These are phyloP conservation scores for Trachelus tabidus DNA, from an alignment of 2,888 invertebrate species.

Conservation along the genomic window DNA sequence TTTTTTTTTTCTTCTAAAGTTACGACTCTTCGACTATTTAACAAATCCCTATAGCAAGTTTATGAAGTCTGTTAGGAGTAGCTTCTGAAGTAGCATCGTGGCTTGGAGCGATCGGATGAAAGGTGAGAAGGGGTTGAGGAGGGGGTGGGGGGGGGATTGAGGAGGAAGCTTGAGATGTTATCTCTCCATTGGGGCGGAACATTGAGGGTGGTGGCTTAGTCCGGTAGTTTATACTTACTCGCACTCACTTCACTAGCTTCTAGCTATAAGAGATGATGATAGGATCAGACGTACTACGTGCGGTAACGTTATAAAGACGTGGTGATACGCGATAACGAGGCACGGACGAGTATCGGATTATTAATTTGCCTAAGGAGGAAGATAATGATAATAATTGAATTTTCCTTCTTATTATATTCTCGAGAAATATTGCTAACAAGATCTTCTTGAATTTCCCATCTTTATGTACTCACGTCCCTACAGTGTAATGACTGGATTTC, in stretches of 20 bases:
- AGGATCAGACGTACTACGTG: slow-evolving; percentile 53
- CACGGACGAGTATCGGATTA: slow-evolving; percentile 45
- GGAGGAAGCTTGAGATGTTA: slow-evolving; percentile 40
- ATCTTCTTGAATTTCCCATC: not conserved
- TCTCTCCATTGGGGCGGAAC: slow-evolving; percentile 52
- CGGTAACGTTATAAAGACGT: slow-evolving; percentile 55
- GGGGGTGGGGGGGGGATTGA: slow-evolving; percentile 16
- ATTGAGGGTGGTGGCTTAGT: slow-evolving; percentile 47
- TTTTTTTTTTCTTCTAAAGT: not conserved
- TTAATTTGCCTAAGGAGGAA: slow-evolving; percentile 34
- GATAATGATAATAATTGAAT: not conserved
- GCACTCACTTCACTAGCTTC: slow-evolving; percentile 43
- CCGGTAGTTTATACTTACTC: slow-evolving; percentile 55
- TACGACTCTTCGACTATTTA: not conserved
- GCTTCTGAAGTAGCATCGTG: not conserved
- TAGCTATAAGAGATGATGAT: slow-evolving; percentile 54
- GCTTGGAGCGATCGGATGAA: not conserved
- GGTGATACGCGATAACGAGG: slow-evolving; percentile 51
- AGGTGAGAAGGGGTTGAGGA: slow-evolving; percentile 28
- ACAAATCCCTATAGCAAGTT: not conserved
- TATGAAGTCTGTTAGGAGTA: not conserved
- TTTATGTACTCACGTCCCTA: not conserved
- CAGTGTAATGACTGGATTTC: not conserved
- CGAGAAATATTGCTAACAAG: not conserved
- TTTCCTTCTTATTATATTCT: not conserved